A percentile compares a stretch with the other conserved stretches of the same genome.
phyloP scores from a whole-genome alignment of 2,888 invertebrate species.

The Caenorhabditis drosophilae region DNA sequence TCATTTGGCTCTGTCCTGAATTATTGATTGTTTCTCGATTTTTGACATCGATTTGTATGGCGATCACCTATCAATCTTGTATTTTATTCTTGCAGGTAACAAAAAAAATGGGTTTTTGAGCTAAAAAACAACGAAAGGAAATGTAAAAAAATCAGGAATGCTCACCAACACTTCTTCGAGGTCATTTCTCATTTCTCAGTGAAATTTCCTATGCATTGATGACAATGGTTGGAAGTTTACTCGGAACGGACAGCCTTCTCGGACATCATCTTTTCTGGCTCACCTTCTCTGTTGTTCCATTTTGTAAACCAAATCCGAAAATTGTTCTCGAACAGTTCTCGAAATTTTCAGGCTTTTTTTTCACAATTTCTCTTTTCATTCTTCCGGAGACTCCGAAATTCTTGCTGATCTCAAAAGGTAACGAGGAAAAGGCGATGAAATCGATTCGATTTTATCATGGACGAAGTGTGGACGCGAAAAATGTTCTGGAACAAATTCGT shows the following conservation, averaged over 20 bases:
- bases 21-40: conserved; percentile 48
- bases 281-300: conserved; percentile 47
- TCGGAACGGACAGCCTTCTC: conserved; percentile 49
- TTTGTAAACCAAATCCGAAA: no score
- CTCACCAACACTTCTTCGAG: conserved; percentile 56
- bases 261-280: conserved; percentile 49
- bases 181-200: conserved; percentile 50
- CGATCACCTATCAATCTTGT: conserved; percentile 57
- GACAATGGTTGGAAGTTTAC: conserved; percentile 50
- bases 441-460: conserved; percentile 57
- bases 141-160: conserved; percentile 46
- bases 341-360: conserved; percentile 41
- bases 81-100: conserved; percentile 56
- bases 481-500: conserved; percentile 45
- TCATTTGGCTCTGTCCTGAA: conserved; percentile 44
- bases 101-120: not conserved
- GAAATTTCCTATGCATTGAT: conserved; percentile 57
- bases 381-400: conserved; percentile 60
- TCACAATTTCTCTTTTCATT: conserved; percentile 43
- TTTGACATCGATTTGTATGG: conserved; percentile 53
- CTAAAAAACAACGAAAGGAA: not conserved
- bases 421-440: conserved; percentile 31
- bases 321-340: no score
- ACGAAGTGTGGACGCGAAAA: conserved; percentile 31
- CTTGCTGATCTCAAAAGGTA: conserved; percentile 38